A percentile compares a stretch with the other conserved stretches of the same genome.
Evolutionary conservation across 2,797 vertebrate species (phyloP).

Genomic region (Cygnus olor): DNA sequence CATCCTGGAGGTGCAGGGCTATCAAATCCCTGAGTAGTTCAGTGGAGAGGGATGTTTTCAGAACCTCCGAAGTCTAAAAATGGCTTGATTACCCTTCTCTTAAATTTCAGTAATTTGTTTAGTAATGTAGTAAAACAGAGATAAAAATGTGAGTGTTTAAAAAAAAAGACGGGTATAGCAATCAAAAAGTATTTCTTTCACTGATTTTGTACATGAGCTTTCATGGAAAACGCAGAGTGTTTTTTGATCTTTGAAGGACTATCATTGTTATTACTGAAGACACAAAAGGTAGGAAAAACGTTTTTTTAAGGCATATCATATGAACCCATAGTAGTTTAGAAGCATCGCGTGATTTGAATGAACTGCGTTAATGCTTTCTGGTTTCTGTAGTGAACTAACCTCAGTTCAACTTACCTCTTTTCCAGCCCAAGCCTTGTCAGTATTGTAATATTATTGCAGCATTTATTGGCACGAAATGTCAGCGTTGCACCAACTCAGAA

Average conservation of each 20-base stretch:
- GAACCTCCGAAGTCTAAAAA: background rate
- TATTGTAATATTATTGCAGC: slow-evolving; percentile 99
- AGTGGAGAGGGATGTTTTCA: background rate
- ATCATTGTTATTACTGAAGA: background rate
- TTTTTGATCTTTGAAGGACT: background rate
- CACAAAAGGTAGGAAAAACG: background rate
- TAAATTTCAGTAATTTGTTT: background rate
- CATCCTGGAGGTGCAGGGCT: background rate
- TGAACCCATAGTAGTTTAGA: background rate
- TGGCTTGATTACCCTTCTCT: background rate
- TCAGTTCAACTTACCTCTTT: slow-evolving; percentile 1
- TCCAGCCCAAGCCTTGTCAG: slow-evolving; percentile 97
- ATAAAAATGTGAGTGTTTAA: background rate
- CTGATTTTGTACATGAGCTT: background rate
- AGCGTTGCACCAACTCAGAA: slow-evolving; percentile 98
- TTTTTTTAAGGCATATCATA: background rate
- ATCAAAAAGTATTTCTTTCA: background rate
- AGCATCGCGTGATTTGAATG: background rate
- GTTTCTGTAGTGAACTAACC: background rate
- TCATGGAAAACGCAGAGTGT: background rate
- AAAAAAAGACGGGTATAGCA: background rate
- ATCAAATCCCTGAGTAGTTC: background rate
- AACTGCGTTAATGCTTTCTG: background rate
- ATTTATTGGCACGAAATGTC: slow-evolving; percentile 98
- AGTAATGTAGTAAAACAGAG: background rate